Evolutionary conservation across 2,888 invertebrate species (phyloP).

Genomic region (Pteria penguin): DNA sequence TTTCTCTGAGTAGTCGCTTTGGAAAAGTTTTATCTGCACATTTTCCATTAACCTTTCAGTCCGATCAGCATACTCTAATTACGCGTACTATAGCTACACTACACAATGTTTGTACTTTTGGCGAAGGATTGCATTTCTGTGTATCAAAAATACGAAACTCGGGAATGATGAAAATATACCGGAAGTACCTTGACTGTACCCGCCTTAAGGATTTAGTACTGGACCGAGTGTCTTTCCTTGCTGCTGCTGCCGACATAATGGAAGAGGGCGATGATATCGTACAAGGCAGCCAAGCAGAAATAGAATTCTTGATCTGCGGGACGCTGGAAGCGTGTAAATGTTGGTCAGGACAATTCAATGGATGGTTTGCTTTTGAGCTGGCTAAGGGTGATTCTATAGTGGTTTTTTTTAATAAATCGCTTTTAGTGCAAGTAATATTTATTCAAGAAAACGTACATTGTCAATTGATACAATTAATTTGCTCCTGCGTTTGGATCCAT

Average conservation of each 20-base stretch:
- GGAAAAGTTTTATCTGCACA: no score
- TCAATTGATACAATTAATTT: no score
- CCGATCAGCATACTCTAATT: background rate
- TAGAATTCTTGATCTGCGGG: constrained; percentile 6
- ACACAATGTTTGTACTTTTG: constrained; percentile 23
- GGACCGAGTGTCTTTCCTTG: background rate
- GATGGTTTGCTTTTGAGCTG: constrained; percentile 30
- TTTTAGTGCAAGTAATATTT: background rate
- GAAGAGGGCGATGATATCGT: constrained; percentile 18
- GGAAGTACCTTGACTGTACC: constrained; percentile 5
- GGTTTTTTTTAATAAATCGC: background rate
- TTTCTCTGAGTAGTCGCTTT: no score
- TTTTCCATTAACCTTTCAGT: no score
- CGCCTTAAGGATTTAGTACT: background rate
- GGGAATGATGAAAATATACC: background rate
- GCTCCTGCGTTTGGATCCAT: no score
- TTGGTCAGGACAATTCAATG: constrained; percentile 1
- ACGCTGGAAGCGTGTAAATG: constrained; percentile 2
- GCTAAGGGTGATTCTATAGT: constrained; percentile 9
- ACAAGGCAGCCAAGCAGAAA: constrained; percentile 5
- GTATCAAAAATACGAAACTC: background rate
- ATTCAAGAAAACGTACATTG: no score
- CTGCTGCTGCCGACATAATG: constrained; percentile 29
- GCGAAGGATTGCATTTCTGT: background rate
- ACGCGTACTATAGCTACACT: background rate